These are phyloP conservation scores for Falco concolor DNA, from an alignment of 2,797 vertebrate species.

Conservation along the genomic window DNA sequence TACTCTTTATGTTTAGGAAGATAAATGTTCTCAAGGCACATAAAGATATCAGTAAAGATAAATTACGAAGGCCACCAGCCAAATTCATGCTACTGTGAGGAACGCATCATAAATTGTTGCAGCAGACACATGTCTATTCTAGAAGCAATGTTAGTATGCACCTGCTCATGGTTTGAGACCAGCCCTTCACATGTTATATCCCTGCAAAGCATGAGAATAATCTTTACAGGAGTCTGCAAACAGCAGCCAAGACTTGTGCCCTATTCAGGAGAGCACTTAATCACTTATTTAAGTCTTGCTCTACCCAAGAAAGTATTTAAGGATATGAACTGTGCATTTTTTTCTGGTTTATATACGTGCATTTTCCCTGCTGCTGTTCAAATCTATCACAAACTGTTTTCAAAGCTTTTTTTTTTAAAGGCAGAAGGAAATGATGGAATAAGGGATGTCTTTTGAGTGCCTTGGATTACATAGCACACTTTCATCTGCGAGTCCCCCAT, in stretches of 20 bases:
- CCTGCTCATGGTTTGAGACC: neutral
- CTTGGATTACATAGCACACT: neutral
- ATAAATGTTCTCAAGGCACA: constrained; percentile 18
- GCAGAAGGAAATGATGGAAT: neutral
- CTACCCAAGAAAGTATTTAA: neutral
- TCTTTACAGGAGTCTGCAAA: neutral
- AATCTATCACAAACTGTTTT: neutral
- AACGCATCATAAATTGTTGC: neutral
- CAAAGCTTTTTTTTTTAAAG: neutral
- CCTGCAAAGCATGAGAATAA: neutral
- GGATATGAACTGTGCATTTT: neutral
- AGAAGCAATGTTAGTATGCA: neutral
- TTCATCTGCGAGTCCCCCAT: neutral
- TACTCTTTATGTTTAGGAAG: constrained; percentile 28
- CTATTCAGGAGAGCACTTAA: neutral
- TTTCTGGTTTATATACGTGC: neutral
- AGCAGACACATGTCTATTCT: neutral
- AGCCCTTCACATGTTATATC: neutral
- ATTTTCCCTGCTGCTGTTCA: neutral
- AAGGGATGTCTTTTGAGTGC: neutral
- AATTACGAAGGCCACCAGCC: constrained; percentile 23
- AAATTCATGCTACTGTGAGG: neutral
- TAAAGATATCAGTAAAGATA: constrained; percentile 49
- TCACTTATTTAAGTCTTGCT: neutral
- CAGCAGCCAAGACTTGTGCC: neutral